These are phyloP conservation scores for Tilapia sparmanii DNA, from an alignment of 2,113 vertebrate genomes.

Conservation along the genomic window DNA sequence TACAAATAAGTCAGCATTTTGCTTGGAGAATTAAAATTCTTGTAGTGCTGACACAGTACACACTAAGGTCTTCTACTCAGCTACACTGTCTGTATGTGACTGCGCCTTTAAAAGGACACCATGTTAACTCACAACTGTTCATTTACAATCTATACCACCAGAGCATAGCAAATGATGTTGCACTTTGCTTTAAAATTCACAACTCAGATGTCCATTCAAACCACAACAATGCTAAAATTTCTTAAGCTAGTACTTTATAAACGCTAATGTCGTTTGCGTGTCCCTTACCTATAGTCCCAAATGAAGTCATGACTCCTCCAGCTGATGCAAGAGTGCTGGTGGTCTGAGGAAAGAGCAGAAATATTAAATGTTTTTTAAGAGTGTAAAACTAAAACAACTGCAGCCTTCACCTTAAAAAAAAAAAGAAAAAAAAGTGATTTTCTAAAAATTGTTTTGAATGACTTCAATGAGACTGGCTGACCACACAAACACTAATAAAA, in stretches of 20 bases:
- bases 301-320: constrained; percentile 47
- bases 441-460: not conserved
- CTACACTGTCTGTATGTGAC: not conserved
- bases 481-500: not conserved
- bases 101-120: not conserved
- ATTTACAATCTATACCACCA: not conserved
- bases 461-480: not conserved
- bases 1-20: constrained; percentile 7
- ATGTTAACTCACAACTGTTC: not conserved
- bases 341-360: constrained; percentile 52
- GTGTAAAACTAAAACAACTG: not conserved
- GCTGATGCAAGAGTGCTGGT: constrained; percentile 39
- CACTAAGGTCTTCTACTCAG: not conserved
- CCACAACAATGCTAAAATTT: not conserved
- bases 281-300: constrained; percentile 68
- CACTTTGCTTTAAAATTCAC: not conserved
- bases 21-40: constrained; percentile 29
- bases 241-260: not conserved
- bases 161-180: not conserved
- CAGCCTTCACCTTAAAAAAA: not conserved
- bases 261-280: not conserved
- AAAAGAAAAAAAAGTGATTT: not conserved
- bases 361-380: not conserved
- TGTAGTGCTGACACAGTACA: constrained; percentile 18
- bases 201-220: not conserved